Evolutionary conservation across 2,888 invertebrate genomes (phyloP).

Genomic region (Nomada hirtipes): DNA sequence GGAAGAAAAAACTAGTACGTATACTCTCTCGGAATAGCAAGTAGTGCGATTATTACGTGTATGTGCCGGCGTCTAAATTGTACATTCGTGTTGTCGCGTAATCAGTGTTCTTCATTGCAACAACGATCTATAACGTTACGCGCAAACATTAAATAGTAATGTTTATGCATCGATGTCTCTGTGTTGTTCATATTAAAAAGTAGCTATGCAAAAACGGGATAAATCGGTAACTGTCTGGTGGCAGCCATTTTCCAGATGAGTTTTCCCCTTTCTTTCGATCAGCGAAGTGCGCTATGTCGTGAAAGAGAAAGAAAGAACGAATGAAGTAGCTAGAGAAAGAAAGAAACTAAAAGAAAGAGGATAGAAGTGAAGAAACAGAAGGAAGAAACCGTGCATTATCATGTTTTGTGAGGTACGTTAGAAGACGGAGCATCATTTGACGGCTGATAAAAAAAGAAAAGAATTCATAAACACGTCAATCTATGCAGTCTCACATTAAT

Average conservation of each 20-base stretch:
- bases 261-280: conserved; percentile 82
- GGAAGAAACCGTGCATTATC: conserved; percentile 53
- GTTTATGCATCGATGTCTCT: conserved; percentile 28
- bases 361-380: conserved; percentile 34
- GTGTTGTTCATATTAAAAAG: conserved; percentile 40
- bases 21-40: conserved; percentile 41
- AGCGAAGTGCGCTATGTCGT: conserved; percentile 65
- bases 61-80: conserved; percentile 61
- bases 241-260: conserved; percentile 87
- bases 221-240: conserved; percentile 83
- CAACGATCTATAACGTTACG: conserved; percentile 23
- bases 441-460: conserved; percentile 38
- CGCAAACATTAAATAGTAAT: conserved; percentile 16
- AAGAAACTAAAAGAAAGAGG: conserved; percentile 5
- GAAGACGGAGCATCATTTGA: conserved; percentile 46
- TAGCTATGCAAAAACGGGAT: conserved; percentile 76
- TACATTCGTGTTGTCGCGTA: conserved; percentile 28
- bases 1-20: conserved; percentile 44
- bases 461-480: conserved; percentile 54
- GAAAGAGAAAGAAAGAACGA: conserved; percentile 57
- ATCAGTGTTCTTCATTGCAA: conserved; percentile 24
- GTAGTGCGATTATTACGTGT: conserved; percentile 55
- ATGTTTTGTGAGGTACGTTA: conserved; percentile 64
- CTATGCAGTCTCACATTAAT: conserved; percentile 44
- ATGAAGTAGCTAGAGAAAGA: conserved; percentile 33